Conservation (phyloP, 2,113 vertebrate genomes). For the Sylvietta virens region DNA sequence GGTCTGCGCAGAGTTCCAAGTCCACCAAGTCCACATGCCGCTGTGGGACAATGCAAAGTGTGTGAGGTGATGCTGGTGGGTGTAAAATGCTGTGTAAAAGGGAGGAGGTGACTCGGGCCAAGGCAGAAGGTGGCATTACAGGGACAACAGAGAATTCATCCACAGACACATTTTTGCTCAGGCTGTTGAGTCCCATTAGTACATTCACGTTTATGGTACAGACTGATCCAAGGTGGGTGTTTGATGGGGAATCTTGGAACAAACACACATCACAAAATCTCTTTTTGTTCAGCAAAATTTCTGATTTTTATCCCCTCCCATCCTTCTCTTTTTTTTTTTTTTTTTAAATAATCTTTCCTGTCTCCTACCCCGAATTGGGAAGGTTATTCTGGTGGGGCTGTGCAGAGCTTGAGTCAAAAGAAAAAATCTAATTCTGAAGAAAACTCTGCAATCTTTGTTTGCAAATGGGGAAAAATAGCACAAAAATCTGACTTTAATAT, state of each 20-base stretch:
- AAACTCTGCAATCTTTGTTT: neutral
- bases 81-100: neutral
- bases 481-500: neutral
- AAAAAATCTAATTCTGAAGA: neutral
- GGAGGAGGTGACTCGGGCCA: neutral
- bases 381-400: neutral
- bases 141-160: neutral
- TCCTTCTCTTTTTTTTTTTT: neutral
- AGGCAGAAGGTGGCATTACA: fast-evolving
- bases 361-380: neutral
- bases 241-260: neutral
- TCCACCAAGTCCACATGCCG: neutral
- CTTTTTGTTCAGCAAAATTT: neutral
- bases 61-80: neutral
- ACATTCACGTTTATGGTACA: fast-evolving
- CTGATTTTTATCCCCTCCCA: neutral
- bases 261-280: neutral
- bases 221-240: neutral
- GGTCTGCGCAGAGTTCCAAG: neutral
- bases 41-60: fast-evolving
- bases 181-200: neutral
- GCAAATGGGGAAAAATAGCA: neutral
- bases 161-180: neutral
- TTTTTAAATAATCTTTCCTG: neutral
- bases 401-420: neutral